phyloP scores from a whole-genome alignment of 2,888 invertebrate species.

The Ypsolopha scabrella region DNA sequence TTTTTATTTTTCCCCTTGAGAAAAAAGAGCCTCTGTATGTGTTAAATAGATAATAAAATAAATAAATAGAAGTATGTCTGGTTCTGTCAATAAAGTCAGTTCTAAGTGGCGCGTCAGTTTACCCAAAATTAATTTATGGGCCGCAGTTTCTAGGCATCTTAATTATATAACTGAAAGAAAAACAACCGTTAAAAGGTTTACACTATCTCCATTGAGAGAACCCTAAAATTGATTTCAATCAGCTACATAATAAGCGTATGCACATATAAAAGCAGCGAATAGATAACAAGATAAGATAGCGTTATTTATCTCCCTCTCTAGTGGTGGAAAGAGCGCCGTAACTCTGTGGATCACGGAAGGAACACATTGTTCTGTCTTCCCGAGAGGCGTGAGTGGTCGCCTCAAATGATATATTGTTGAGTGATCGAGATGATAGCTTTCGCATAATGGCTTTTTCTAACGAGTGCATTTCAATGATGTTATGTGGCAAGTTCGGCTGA shows the following conservation, averaged over 20 bases:
- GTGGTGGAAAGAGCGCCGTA: conserved; percentile 27
- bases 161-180: too few species aligned
- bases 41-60: too few species aligned
- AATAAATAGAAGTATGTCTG: too few species aligned
- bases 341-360: conserved; percentile 25
- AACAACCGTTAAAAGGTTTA: too few species aligned
- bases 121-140: too few species aligned
- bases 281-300: conserved; percentile 26
- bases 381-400: conserved; percentile 24
- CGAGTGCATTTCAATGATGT: conserved; percentile 2
- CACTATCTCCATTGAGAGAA: too few species aligned
- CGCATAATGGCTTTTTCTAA: conserved; percentile 1
- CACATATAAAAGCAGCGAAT: conserved; percentile 26
- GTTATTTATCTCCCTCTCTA: conserved; percentile 27
- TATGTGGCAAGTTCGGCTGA: not conserved
- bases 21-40: too few species aligned
- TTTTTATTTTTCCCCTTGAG: too few species aligned
- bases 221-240: too few species aligned
- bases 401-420: conserved; percentile 2
- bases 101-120: not conserved
- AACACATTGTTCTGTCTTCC: conserved; percentile 35
- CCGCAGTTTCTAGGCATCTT: too few species aligned
- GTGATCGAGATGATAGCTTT: conserved; percentile 3
- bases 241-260: conserved; percentile 29
- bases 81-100: not conserved